These are phyloP conservation scores for Porites divaricata DNA, from an alignment of 92 coral and sea anemone genomes.

Conservation along the genomic window DNA sequence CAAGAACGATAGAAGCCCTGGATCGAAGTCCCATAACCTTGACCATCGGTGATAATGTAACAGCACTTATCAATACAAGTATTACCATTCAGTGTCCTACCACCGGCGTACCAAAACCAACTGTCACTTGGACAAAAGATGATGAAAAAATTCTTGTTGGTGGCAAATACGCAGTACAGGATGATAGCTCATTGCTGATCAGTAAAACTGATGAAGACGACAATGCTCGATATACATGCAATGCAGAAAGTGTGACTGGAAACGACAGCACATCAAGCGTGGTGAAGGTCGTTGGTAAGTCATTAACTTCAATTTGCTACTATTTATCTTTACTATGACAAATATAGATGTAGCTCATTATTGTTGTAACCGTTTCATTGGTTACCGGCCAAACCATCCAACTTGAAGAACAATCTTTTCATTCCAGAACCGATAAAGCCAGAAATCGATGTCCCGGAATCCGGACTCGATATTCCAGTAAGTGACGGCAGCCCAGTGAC, in stretches of 20 bases:
- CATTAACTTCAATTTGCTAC: no score
- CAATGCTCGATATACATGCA: slow-evolving; percentile 67
- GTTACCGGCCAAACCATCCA: not conserved
- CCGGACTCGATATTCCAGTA: slow-evolving; percentile 41
- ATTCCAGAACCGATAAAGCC: slow-evolving; percentile 50
- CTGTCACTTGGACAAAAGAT: slow-evolving; percentile 69
- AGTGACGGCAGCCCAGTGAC: slow-evolving; percentile 65
- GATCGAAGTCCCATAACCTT: slow-evolving; percentile 42
- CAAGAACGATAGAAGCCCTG: slow-evolving; percentile 19
- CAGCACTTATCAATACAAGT: slow-evolving; percentile 61
- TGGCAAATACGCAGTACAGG: slow-evolving; percentile 40
- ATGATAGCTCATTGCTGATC: slow-evolving; percentile 33
- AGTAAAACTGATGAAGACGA: slow-evolving; percentile 22
- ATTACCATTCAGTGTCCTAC: slow-evolving; percentile 71
- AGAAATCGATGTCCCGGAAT: slow-evolving; percentile 6
- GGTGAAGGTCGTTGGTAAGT: slow-evolving; percentile 61
- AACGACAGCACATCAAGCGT: slow-evolving; percentile 36
- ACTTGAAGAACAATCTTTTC: no score
- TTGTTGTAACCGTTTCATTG: no score
- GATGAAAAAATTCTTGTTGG: slow-evolving; percentile 28
- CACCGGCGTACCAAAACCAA: slow-evolving; percentile 71
- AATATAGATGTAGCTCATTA: no score
- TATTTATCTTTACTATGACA: no score
- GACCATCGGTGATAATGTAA: slow-evolving; percentile 66
- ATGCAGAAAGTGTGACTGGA: slow-evolving; percentile 56